Base-by-base conservation (phyloP, 2,888 invertebrate genomes). In the Anthoptus insignis region DNA sequence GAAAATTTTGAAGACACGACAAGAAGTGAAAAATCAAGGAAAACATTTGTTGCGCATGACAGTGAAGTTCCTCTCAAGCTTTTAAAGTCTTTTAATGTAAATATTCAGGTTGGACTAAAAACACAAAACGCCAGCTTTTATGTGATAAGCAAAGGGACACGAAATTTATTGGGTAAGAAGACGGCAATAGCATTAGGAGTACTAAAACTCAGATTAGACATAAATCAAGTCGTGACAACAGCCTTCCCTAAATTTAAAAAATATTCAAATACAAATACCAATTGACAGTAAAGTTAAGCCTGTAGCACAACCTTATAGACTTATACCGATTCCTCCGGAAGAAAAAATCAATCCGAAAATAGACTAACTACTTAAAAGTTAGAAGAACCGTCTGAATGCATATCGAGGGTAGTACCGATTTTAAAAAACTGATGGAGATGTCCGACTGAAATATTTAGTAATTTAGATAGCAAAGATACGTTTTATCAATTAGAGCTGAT, bases 161-260 rank as follows among this genome's bases (percentile, higher is more conserved):
- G n/a, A n/a, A n/a, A n/a, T n/a, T n/a, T n/a, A n/a, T n/a, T n/a
- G n/a, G n/a, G n/a, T n/a, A n/a, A n/a, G n/a, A n/a, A n/a, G n/a
- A n/a, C n/a, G n/a, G n/a, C n/a, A n/a, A n/a, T n/a, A n/a, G n/a
- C n/a, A n/a, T n/a, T n/a, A n/a, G n/a, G n/a, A n/a, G n/a, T n/a
- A n/a, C n/a, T n/a, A n/a, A 67, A 59, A 27, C 8, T 73, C 2
- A 59, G 61, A 8, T 0, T 69, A 8, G 63, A 42, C 0, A 29
- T 71, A 8, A 65, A 73, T 47, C 8, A 39, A 2, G 27, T 69
- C 6, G 21, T 37, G 16, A 16, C 5, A 0, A 13, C 32, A 19
- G 13, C 32, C 73, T 84, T 66, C 78, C 81, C 70, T 11, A 71
- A 71, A 57, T 64, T 27, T 61, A 39, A 39, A n/a, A 14, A 14